Percentiles rank a stretch among this genome's conserved stretches.
Conservation (phyloP, 1,140 invertebrate genomes). For the Tenebrio molitor region DNA sequence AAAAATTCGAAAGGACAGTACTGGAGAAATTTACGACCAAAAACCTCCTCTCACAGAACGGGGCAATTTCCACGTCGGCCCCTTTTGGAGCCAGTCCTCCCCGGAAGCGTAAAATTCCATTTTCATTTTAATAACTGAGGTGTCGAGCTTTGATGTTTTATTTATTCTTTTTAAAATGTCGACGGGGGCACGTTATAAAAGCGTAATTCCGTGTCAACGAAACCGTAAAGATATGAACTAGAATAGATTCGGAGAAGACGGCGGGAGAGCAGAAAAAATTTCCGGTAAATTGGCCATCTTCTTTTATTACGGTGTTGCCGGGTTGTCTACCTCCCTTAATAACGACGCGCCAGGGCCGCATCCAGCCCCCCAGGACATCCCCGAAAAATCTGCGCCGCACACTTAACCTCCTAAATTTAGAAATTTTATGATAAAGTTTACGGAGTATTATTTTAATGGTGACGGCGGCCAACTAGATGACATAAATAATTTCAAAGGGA, state of each 20-base stretch:
- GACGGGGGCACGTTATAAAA: background rate
- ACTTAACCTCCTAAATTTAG: background rate
- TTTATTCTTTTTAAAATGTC: slow-evolving; percentile 32
- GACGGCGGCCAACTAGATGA: slow-evolving; percentile 16
- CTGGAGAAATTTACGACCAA: too few species aligned
- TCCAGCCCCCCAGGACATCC: background rate
- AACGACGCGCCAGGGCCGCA: background rate
- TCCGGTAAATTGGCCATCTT: background rate
- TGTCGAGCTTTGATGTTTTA: slow-evolving; percentile 11
- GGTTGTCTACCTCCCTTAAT: background rate
- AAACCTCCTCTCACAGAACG: too few species aligned
- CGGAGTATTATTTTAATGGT: slow-evolving; percentile 3
- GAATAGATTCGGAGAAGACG: background rate
- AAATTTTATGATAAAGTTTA: slow-evolving; percentile 1
- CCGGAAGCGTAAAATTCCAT: background rate
- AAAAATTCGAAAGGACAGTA: too few species aligned
- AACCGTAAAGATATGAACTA: slow-evolving; percentile 13
- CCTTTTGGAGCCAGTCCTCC: too few species aligned
- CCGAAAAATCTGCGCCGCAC: background rate
- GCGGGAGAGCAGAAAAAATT: background rate
- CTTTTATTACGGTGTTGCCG: background rate
- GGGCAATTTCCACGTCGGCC: too few species aligned
- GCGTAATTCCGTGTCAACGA: slow-evolving; percentile 3
- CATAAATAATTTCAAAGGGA: slow-evolving; percentile 24
- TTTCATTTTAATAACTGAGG: background rate